Evolutionary conservation across 2,113 vertebrate species (phyloP).

Genomic region (Chroicocephalus ridibundus): DNA sequence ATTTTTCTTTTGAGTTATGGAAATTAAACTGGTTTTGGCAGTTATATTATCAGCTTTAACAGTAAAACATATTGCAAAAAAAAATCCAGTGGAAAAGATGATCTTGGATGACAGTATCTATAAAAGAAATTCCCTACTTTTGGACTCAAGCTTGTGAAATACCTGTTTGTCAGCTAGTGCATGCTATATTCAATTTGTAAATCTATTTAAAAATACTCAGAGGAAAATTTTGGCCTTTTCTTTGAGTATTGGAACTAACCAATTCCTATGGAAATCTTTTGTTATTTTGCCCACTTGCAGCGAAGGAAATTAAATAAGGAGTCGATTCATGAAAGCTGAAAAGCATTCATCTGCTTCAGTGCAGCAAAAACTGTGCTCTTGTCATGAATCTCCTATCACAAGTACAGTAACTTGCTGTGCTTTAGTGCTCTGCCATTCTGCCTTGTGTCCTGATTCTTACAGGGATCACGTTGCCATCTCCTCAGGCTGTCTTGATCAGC

Average conservation of each 20-base stretch:
- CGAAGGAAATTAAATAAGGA: constrained; percentile 66
- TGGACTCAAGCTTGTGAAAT: background rate
- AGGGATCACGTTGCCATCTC: background rate
- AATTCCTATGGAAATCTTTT: constrained; percentile 31
- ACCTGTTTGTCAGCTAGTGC: background rate
- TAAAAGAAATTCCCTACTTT: background rate
- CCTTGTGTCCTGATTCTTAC: background rate
- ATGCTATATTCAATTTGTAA: background rate
- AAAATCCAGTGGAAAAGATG: background rate
- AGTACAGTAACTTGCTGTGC: background rate
- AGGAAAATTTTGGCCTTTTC: constrained; percentile 12
- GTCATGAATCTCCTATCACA: constrained; percentile 28
- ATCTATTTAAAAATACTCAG: background rate
- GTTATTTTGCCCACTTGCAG: constrained; percentile 27
- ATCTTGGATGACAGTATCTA: background rate
- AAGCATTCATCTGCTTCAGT: constrained; percentile 58
- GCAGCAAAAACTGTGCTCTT: constrained; percentile 63
- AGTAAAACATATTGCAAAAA: background rate
- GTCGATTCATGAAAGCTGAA: constrained; percentile 63
- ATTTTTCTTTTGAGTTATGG: background rate
- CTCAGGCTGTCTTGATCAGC: background rate
- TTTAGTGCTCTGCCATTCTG: background rate
- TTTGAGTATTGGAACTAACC: constrained; percentile 23
- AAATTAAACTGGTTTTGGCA: background rate
- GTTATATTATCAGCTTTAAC: background rate